Evolutionary conservation across 2,113 vertebrate species (phyloP).

Genomic region (Bujurquina vittata): DNA sequence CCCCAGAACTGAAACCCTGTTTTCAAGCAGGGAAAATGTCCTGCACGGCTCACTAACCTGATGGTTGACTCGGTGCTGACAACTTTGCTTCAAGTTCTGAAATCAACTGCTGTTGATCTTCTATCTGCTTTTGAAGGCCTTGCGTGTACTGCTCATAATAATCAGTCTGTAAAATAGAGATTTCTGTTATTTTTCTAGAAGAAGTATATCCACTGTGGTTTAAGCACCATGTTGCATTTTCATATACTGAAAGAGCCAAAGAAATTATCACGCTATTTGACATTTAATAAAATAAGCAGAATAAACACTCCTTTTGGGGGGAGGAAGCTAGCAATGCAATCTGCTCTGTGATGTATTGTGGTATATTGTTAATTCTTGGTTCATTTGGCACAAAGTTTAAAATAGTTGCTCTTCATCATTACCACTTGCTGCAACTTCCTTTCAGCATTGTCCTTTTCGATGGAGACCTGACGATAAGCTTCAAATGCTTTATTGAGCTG

Average conservation of each 20-base stretch:
- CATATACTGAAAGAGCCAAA: background rate
- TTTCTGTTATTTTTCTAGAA: constrained; percentile 22
- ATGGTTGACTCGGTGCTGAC: constrained; percentile 60
- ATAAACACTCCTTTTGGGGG: background rate
- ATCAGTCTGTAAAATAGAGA: constrained; percentile 84
- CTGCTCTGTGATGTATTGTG: background rate
- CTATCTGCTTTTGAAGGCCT: constrained; percentile 90
- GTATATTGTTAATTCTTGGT: background rate
- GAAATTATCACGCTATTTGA: background rate
- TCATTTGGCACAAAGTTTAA: background rate
- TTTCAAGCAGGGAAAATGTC: background rate
- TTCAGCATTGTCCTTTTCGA: constrained; percentile 90
- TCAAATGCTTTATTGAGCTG: constrained; percentile 98
- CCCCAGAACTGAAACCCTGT: background rate
- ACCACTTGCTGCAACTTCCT: constrained; percentile 92
- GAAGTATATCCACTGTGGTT: background rate
- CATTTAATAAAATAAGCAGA: background rate
- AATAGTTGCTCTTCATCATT: background rate
- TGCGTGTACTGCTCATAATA: constrained; percentile 88
- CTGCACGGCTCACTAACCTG: constrained; percentile 71
- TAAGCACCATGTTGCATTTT: background rate
- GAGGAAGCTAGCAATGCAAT: background rate
- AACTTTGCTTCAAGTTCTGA: constrained; percentile 82
- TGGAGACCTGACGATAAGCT: constrained; percentile 93
- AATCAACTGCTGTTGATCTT: constrained; percentile 87